Evolutionary conservation across 2,797 vertebrate species (phyloP).

Genomic region (Peromyscus nudipes): DNA sequence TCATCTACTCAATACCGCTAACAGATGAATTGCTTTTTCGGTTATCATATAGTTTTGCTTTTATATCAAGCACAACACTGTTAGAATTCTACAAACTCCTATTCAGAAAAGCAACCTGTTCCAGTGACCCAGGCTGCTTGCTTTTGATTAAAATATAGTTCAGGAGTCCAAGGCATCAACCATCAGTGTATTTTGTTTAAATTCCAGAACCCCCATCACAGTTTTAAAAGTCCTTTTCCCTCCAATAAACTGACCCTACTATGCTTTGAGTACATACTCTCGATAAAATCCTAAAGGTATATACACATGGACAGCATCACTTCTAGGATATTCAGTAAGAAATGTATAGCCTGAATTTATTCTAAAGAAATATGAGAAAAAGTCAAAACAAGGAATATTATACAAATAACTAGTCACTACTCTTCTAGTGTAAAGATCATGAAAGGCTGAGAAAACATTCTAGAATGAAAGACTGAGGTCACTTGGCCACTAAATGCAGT

Average conservation of each 20-base stretch:
- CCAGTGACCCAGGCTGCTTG: background rate
- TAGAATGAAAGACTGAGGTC: background rate
- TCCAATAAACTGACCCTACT: background rate
- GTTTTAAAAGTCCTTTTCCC: background rate
- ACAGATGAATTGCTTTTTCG: conserved; percentile 15
- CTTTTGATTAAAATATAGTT: conserved; percentile 41
- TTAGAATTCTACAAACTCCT: conserved; percentile 33
- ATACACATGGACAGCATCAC: background rate
- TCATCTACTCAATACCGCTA: background rate
- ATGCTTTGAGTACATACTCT: background rate
- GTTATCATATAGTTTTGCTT: conserved; percentile 8
- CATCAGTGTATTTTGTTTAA: background rate
- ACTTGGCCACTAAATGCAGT: conserved; percentile 3
- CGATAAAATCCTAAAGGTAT: background rate
- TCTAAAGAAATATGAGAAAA: conserved; percentile 52
- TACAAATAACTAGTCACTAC: background rate
- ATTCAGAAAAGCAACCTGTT: conserved; percentile 4
- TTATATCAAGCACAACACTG: conserved; percentile 14
- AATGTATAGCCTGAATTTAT: conserved; percentile 25
- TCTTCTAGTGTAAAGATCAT: conserved; percentile 11
- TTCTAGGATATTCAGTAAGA: background rate
- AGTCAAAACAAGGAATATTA: background rate
- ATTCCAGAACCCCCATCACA: conserved; percentile 28
- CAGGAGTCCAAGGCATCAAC: conserved; percentile 21
- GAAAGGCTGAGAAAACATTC: background rate